These are phyloP conservation scores for Oreocharis arfaki DNA, from an alignment of 2,113 vertebrate genomes.

Conservation along the genomic window DNA sequence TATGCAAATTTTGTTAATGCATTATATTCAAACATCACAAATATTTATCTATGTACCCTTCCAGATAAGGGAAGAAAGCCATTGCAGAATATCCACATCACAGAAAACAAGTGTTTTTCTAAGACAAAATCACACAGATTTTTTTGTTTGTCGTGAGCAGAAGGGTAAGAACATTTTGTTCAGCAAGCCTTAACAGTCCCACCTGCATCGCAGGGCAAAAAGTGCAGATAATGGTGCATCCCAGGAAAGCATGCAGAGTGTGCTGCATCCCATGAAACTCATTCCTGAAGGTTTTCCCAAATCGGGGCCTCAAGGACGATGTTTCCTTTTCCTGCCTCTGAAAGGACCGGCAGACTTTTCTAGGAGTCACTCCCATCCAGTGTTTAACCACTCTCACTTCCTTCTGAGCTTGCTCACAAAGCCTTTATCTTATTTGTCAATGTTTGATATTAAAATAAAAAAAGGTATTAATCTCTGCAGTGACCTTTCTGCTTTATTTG, in stretches of 20 bases:
- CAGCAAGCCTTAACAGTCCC: not conserved
- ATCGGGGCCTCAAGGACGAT: not conserved
- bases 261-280: not conserved
- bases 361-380: not conserved
- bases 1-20: not conserved
- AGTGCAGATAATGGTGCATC: not conserved
- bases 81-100: not conserved
- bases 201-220: not conserved
- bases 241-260: not conserved
- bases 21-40: not conserved
- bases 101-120: not conserved
- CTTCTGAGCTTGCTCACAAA: constrained; percentile 35
- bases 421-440: constrained; percentile 70
- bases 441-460: constrained; percentile 74
- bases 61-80: not conserved
- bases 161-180: not conserved
- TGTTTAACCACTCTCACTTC: constrained; percentile 35
- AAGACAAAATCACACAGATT: not conserved
- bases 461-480: constrained; percentile 66
- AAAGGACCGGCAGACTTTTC: not conserved
- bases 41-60: no score
- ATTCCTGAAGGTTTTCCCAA: not conserved
- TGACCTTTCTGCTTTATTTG: constrained; percentile 70
- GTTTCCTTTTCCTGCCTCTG: not conserved
- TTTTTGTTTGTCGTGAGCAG: not conserved